Evolutionary conservation across 2,797 vertebrate genomes (phyloP).

Genomic region (Sebastes matsubarae): DNA sequence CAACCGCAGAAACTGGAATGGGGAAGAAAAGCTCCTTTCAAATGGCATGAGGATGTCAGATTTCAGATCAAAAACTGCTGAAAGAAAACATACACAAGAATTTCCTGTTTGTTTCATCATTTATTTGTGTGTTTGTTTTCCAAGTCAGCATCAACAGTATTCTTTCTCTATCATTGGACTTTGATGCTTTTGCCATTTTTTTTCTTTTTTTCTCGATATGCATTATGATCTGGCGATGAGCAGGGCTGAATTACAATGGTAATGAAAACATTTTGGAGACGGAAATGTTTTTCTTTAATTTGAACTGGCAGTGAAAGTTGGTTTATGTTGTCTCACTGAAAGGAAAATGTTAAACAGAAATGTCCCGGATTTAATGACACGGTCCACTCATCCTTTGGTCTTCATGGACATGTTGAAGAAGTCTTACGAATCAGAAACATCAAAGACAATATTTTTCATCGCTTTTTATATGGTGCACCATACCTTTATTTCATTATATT

Average conservation of each 20-base stretch:
- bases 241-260: conserved; percentile 22
- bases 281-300: conserved; percentile 24
- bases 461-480: background rate
- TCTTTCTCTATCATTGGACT: conserved; percentile 42
- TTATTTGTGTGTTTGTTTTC: conserved; percentile 62
- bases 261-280: conserved; percentile 38
- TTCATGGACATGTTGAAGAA: background rate
- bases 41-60: conserved; percentile 53
- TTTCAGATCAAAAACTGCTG: conserved; percentile 55
- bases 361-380: background rate
- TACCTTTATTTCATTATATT: background rate
- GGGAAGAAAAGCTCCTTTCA: background rate
- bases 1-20: conserved; percentile 36
- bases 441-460: background rate
- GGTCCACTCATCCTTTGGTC: background rate
- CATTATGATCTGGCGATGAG: conserved; percentile 37
- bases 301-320: conserved; percentile 27
- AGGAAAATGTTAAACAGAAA: conserved; percentile 22
- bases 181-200: conserved; percentile 55
- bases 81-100: conserved; percentile 43
- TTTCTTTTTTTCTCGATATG: conserved; percentile 5
- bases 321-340: conserved; percentile 25
- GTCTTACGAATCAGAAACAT: background rate
- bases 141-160: conserved; percentile 55
- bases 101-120: conserved; percentile 65